Percentiles rank a stretch among this genome's conserved stretches.
These are phyloP conservation scores for Acrocephalus kingi DNA, from an alignment of 2,113 vertebrate species.

Conservation along the genomic window DNA sequence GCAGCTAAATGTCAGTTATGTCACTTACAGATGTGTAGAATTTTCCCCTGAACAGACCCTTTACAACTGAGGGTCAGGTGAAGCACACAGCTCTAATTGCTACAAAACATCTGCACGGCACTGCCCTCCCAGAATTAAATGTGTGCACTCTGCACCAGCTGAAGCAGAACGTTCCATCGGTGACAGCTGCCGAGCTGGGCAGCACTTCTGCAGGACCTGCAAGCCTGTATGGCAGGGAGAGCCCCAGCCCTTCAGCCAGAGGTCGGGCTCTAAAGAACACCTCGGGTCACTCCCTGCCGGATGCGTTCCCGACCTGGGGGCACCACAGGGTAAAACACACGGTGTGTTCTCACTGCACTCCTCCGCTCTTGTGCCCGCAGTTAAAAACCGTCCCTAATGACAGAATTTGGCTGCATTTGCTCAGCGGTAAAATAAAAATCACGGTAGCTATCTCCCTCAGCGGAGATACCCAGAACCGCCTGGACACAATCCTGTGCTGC, in stretches of 20 bases:
- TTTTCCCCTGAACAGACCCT: neutral
- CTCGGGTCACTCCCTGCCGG: too few relatives aligned
- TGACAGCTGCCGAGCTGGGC: neutral
- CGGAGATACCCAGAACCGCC: rapidly evolving
- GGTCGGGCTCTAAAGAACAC: neutral
- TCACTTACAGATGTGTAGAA: neutral
- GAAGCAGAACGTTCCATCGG: rapidly evolving
- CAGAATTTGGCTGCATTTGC: too few relatives aligned
- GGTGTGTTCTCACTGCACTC: rapidly evolving
- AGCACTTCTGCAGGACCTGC: neutral
- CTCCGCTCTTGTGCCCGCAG: neutral
- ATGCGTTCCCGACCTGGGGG: neutral
- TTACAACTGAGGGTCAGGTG: neutral
- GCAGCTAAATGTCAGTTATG: neutral
- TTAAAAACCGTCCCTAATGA: rapidly evolving
- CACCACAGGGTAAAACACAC: neutral
- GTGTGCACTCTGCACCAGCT: rapidly evolving
- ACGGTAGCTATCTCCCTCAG: rapidly evolving
- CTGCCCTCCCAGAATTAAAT: rapidly evolving
- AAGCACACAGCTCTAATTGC: neutral
- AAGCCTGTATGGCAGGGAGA: neutral
- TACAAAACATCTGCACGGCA: neutral
- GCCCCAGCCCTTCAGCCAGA: neutral
- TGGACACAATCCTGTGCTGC: rapidly evolving
- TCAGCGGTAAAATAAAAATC: rapidly evolving